Base-by-base conservation (phyloP, 1,140 invertebrate species). In the Cheumatopsyche charites region DNA sequence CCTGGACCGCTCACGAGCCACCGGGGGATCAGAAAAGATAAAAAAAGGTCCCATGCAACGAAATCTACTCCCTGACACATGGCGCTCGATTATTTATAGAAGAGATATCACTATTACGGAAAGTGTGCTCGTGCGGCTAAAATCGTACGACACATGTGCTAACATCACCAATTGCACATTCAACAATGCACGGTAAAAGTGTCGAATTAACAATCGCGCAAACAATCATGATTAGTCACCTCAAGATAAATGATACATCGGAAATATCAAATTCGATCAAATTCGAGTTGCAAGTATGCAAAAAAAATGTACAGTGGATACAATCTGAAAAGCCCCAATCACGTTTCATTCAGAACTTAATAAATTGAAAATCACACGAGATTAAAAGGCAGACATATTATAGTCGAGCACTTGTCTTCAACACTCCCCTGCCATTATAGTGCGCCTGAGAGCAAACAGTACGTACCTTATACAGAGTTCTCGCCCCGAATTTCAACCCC, bases 21-120 rank as follows among this genome's bases (percentile, higher is more conserved):
- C 36, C 42, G 42, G 29, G 23, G 62, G 67, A 66, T 47, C 17
- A 15, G 21, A 69, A 41, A 41, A 69, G 15, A 55, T n/a, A 69
- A 15, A 61, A 58, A 61, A 69, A 69, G 67, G 23, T 73, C 72
- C 47, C 72, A 73, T 69, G 62, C 71, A 67, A 73, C 71, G 71
- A 73, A 67, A 73, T 29, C 65, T 29, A 52, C 42, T 15, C 26
- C 66, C 23, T 62, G 25, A 62, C 66, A 43, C 49, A 69, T 69
- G 52, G 29, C 9, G 29, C 11, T 45, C 43, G 52, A 73, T 70
- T 73, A 73, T 73, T 73, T 73, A 73, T 73, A 73, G 72, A 58
- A 65, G 67, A 55, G 21, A 69, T 73, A 58, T 58, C 55, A 58
- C 55, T 68, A 45, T 69, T 63, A 45, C 62, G 29, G 58, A 49